Conservation (phyloP, 2,797 vertebrate species). For the Neosilurus hyrtlii region DNA sequence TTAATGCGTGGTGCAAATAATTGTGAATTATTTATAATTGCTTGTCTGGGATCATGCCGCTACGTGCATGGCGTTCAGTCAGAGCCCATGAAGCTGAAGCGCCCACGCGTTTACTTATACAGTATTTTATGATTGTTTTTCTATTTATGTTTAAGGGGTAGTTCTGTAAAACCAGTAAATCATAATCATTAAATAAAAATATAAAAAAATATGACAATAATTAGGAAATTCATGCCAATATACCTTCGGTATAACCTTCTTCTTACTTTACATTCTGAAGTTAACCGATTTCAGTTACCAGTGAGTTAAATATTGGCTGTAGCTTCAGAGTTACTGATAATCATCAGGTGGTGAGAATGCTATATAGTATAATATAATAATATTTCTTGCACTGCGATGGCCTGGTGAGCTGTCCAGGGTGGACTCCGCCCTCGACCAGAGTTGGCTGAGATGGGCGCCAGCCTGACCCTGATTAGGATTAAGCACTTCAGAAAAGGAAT, state of each 20-base stretch:
- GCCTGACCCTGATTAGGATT: too few species aligned
- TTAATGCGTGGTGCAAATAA: background rate
- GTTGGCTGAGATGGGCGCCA: too few species aligned
- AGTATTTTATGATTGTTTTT: too few species aligned
- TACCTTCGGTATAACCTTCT: background rate
- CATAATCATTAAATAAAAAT: background rate
- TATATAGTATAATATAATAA: too few species aligned
- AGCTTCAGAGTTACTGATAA: slow-evolving; percentile 11
- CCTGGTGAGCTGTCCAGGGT: too few species aligned
- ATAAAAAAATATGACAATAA: too few species aligned
- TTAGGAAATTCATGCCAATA: background rate
- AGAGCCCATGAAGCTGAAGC: background rate
- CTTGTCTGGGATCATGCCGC: background rate
- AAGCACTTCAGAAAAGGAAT: too few species aligned
- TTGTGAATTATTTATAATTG: background rate
- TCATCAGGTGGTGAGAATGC: slow-evolving; percentile 16
- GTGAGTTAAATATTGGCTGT: slow-evolving; percentile 1
- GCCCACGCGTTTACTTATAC: background rate
- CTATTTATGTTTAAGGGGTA: background rate
- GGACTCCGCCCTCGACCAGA: too few species aligned
- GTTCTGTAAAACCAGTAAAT: background rate
- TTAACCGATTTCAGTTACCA: background rate
- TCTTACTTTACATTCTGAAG: background rate
- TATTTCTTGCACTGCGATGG: too few species aligned
- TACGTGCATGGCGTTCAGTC: background rate